Evolutionary conservation across 2,888 invertebrate genomes (phyloP).

Genomic region (Thecophora atra): DNA sequence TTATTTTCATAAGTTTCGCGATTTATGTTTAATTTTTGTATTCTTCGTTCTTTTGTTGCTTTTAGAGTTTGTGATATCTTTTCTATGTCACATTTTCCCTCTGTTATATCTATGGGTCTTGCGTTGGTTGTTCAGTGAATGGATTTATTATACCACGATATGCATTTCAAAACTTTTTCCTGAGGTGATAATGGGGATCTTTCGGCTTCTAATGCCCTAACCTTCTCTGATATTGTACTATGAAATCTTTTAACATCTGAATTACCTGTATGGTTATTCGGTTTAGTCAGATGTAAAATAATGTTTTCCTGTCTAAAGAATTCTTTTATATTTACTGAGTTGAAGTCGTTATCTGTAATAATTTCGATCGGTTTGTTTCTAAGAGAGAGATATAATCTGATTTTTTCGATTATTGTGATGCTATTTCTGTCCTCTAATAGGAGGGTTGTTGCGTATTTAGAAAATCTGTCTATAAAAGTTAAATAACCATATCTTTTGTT

Average conservation of each 20-base stretch:
- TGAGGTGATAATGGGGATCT: constrained; percentile 20
- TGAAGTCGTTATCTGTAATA: constrained; percentile 16
- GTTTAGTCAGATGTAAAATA: constrained; percentile 32
- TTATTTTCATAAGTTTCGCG: constrained; percentile 31
- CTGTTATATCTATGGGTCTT: constrained; percentile 11
- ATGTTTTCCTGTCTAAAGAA: constrained; percentile 24
- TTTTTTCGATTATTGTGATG: constrained; percentile 8
- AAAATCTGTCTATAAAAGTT: constrained; percentile 41
- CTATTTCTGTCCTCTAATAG: constrained; percentile 31
- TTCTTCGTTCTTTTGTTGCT: constrained; percentile 21
- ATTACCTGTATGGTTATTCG: constrained; percentile 38
- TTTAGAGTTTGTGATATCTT: not conserved
- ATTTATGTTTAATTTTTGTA: constrained; percentile 28
- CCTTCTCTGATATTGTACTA: constrained; percentile 32
- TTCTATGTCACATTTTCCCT: constrained; percentile 3
- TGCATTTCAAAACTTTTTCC: constrained; percentile 33
- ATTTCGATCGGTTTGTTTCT: constrained; percentile 6
- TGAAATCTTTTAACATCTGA: constrained; percentile 34
- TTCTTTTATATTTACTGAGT: constrained; percentile 23
- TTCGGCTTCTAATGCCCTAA: no score
- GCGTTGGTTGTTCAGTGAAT: constrained; percentile 32
- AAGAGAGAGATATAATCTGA: not conserved
- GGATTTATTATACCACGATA: constrained; percentile 39
- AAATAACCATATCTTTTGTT: constrained; percentile 36
- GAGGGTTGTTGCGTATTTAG: constrained; percentile 33